Percentiles rank a stretch among this genome's conserved stretches.
phyloP scores from a whole-genome alignment of 2,113 vertebrate genomes.

The Sinocyclocheilus rhinocerous region DNA sequence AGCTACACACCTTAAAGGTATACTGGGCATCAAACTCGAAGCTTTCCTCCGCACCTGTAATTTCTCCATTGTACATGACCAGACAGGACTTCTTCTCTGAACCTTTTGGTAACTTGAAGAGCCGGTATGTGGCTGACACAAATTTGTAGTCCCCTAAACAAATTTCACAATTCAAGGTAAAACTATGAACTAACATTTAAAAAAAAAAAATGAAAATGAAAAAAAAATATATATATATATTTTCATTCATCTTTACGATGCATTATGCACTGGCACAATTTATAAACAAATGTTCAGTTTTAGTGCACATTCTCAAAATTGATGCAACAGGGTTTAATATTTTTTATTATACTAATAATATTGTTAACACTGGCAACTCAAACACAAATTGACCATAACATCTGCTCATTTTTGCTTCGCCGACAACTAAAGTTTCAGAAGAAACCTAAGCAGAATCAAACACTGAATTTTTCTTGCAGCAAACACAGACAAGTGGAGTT shows the following conservation, averaged over 20 bases:
- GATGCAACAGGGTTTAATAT: not conserved
- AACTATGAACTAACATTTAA: not conserved
- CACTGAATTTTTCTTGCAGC: too few relatives aligned
- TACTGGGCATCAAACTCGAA: constrained; percentile 84
- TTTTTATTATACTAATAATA: not conserved
- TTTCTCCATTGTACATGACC: constrained; percentile 81
- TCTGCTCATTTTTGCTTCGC: not conserved
- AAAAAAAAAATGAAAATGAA: too few relatives aligned
- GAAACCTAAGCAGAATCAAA: too few relatives aligned
- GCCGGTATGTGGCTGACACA: constrained; percentile 85
- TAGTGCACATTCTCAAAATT: not conserved
- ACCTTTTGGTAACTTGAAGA: constrained; percentile 81
- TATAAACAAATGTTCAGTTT: too few relatives aligned
- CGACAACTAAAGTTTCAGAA: not conserved
- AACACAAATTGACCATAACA: not conserved
- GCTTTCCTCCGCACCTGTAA: constrained; percentile 72
- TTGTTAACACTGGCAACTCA: not conserved
- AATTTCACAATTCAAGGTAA: not conserved
- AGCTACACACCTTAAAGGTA: constrained; percentile 82
- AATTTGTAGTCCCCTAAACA: constrained; percentile 79
- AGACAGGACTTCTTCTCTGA: constrained; percentile 52
- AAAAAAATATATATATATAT: too few relatives aligned
- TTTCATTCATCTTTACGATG: too few relatives aligned
- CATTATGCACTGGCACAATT: too few relatives aligned
- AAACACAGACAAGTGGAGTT: too few relatives aligned